phyloP scores from a whole-genome alignment of 2,888 invertebrate genomes.

The Tanaodytes sp. region DNA sequence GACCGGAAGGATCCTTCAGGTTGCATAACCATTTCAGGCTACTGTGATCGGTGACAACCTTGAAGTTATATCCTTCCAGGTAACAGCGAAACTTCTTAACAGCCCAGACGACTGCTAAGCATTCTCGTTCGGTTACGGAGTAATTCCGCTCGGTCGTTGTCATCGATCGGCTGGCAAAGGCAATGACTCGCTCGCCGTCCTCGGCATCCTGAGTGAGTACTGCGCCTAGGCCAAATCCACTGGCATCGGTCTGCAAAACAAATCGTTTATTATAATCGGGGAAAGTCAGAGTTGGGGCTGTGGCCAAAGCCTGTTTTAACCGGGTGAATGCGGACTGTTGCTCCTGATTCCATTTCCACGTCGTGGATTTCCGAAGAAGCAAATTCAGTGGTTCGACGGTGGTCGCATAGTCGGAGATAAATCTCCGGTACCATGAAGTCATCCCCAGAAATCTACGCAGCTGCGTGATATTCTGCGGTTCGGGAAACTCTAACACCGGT shows the following conservation, averaged over 20 bases:
- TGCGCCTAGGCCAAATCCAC: not conserved
- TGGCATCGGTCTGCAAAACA: not conserved
- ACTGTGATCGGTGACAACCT: not conserved
- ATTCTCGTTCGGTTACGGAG: not conserved
- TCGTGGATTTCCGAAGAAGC: no score
- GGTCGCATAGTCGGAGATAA: no score
- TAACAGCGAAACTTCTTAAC: not conserved
- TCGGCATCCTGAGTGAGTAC: not conserved
- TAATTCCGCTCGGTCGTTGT: not conserved
- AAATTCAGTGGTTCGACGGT: no score
- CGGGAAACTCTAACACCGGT: no score
- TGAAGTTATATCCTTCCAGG: not conserved
- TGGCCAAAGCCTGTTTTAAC: not conserved
- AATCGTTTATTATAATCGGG: not conserved
- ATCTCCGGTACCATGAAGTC: no score
- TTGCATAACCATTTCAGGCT: not conserved
- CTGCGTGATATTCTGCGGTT: no score
- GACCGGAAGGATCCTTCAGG: slow-evolving; percentile 5
- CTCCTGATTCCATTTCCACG: not conserved
- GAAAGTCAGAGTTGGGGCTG: not conserved
- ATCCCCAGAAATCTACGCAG: no score
- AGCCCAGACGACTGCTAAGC: slow-evolving; percentile 1
- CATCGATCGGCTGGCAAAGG: not conserved
- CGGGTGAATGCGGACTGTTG: not conserved
- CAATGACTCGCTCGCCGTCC: not conserved